Percentiles rank a stretch among this genome's conserved stretches.
phyloP scores from a whole-genome alignment of 1,140 invertebrate species.

The Aculops lycopersici region DNA sequence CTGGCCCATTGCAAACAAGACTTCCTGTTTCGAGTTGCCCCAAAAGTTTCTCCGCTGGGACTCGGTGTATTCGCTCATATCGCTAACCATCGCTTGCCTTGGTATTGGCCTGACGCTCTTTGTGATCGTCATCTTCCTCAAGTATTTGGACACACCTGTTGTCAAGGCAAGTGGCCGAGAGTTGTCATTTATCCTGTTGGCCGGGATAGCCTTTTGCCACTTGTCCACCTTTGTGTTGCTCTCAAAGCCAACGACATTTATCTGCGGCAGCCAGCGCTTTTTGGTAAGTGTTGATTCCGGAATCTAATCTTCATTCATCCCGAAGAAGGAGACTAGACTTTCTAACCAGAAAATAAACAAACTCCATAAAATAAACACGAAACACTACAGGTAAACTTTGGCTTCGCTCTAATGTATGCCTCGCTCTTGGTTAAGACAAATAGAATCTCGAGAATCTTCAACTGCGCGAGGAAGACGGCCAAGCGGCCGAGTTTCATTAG shows the following conservation, averaged over 20 bases:
- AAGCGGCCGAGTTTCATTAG: slow-evolving; percentile 64
- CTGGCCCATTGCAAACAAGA: slow-evolving; percentile 17
- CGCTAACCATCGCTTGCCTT: slow-evolving; percentile 20
- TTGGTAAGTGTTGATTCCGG: slow-evolving; percentile 17
- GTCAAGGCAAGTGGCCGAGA: slow-evolving; percentile 62
- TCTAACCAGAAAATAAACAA: not conserved
- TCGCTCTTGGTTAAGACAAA: slow-evolving; percentile 68
- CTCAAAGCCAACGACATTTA: slow-evolving; percentile 20
- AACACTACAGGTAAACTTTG: slow-evolving; percentile 28
- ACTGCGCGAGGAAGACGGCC: slow-evolving; percentile 49
- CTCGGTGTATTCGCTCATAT: slow-evolving; percentile 22
- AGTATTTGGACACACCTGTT: slow-evolving; percentile 47
- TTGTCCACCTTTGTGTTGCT: slow-evolving; percentile 50
- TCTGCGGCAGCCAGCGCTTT: slow-evolving; percentile 18
- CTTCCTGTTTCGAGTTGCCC: slow-evolving; percentile 15
- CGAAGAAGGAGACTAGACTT: not conserved
- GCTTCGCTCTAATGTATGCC: slow-evolving; percentile 64
- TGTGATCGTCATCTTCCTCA: slow-evolving; percentile 21
- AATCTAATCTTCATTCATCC: not conserved
- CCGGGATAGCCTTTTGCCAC: slow-evolving; percentile 58
- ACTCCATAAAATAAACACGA: not conserved
- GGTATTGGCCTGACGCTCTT: slow-evolving; percentile 21
- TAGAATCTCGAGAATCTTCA: slow-evolving; percentile 60
- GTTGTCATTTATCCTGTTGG: slow-evolving; percentile 51
- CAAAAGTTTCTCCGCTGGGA: slow-evolving; percentile 25